Percentiles rank a stretch among this genome's conserved stretches.
Conservation (phyloP, 2,888 invertebrate genomes). For the Diplazon laetatorius region DNA sequence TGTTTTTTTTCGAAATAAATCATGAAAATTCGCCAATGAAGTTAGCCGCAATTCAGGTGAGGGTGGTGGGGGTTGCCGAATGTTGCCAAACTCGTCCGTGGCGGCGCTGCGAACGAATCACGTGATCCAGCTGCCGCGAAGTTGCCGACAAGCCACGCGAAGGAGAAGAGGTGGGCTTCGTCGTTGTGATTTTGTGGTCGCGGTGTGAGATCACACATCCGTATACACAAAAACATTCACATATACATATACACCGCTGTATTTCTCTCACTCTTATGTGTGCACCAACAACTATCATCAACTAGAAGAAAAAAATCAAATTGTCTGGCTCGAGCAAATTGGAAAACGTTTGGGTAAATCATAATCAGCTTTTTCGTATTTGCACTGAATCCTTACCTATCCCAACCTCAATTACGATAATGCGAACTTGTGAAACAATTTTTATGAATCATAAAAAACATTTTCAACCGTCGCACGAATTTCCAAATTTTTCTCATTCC, state of each 20-base stretch:
- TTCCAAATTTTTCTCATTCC: too few species aligned
- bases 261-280: constrained; percentile 27
- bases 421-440: not conserved
- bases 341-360: constrained; percentile 21
- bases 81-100: too few species aligned
- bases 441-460: too few species aligned
- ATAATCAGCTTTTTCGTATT: not conserved
- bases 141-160: constrained; percentile 15
- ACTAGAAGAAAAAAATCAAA: constrained; percentile 34
- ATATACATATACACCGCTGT: not conserved
- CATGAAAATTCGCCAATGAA: too few species aligned
- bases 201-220: constrained; percentile 2
- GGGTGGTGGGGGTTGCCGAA: too few species aligned
- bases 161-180: not conserved
- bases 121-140: not conserved
- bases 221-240: not conserved
- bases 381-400: not conserved
- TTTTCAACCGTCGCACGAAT: too few species aligned
- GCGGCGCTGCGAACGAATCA: too few species aligned
- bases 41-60: too few species aligned
- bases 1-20: too few species aligned
- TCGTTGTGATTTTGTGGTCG: constrained; percentile 17
- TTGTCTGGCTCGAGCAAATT: constrained; percentile 16
- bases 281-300: constrained; percentile 36
- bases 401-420: not conserved